Percentiles rank a stretch among this genome's conserved stretches.
Conservation (phyloP, 2,797 vertebrate species). For the Rousettus madagascariensis region DNA sequence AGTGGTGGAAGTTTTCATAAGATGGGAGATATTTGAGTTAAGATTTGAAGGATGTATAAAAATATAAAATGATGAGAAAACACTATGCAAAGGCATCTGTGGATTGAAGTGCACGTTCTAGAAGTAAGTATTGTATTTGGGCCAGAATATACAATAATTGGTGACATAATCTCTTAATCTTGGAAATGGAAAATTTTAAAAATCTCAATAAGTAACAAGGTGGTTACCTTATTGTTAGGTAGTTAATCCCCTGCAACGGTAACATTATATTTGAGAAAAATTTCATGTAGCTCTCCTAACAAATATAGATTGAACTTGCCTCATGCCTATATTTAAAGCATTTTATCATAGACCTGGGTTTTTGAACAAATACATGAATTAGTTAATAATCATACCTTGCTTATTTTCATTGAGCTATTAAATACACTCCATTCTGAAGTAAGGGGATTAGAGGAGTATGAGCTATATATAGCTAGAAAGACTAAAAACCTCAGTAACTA, state of each 20-base stretch:
- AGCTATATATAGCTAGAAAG: slow-evolving; percentile 54
- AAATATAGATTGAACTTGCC: neutral
- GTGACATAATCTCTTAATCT: neutral
- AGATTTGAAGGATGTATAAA: neutral
- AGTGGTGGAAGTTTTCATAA: neutral
- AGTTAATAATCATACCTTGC: neutral
- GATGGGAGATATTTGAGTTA: neutral
- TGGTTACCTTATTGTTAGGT: neutral
- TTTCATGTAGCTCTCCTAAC: neutral
- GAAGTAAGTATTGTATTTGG: neutral
- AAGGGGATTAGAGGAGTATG: neutral
- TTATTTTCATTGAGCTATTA: neutral
- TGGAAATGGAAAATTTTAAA: neutral
- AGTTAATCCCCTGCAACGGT: neutral
- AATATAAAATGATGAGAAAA: neutral
- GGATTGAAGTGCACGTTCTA: neutral
- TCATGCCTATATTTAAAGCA: neutral
- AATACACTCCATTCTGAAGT: neutral
- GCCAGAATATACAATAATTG: neutral
- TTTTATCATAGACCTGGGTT: neutral
- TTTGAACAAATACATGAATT: neutral
- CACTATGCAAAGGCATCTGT: neutral
- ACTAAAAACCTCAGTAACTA: slow-evolving; percentile 60
- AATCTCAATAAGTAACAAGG: neutral
- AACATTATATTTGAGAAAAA: neutral